phyloP scores from a whole-genome alignment of 35 echinoderm and acorn worm genomes.

The Apostichopus parvimensis region DNA sequence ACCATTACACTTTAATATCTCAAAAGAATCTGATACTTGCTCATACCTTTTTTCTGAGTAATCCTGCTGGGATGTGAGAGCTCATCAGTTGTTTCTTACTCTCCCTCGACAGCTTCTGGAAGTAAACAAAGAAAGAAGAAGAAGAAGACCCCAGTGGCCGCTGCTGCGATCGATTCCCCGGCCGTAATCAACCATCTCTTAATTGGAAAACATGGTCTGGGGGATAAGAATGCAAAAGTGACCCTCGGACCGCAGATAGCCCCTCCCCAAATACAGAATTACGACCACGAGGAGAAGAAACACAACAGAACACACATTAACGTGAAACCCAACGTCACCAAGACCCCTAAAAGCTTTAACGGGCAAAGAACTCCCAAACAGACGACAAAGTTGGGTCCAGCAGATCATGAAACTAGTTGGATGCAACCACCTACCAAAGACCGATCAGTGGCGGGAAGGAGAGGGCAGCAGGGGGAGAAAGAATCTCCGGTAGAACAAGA shows the following conservation, averaged over 20 bases:
- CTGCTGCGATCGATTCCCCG: slow-evolving; percentile 82
- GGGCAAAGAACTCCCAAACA: slow-evolving; percentile 18
- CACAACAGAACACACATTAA: slow-evolving; percentile 63
- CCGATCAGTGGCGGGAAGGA: not conserved
- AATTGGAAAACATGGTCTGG: slow-evolving; percentile 86
- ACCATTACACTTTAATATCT: too few species aligned
- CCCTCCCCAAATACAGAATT: slow-evolving; percentile 57
- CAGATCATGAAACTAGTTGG: slow-evolving; percentile 17
- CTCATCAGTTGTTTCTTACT: not conserved
- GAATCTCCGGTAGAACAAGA: not conserved
- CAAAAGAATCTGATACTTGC: too few species aligned
- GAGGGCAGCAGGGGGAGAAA: slow-evolving; percentile 20
- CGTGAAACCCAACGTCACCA: slow-evolving; percentile 63
- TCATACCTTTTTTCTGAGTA: too few species aligned
- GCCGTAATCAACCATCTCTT: slow-evolving; percentile 92
- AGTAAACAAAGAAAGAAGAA: slow-evolving; percentile 50
- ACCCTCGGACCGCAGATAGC: slow-evolving; percentile 72
- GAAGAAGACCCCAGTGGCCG: slow-evolving; percentile 47
- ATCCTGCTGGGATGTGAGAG: too few species aligned
- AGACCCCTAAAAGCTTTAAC: slow-evolving; percentile 45
- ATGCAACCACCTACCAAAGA: slow-evolving; percentile 35
- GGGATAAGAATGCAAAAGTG: slow-evolving; percentile 86
- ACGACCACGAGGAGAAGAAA: slow-evolving; percentile 32
- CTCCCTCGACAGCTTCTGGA: slow-evolving; percentile 24
- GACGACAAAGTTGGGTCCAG: not conserved